Conservation (phyloP, 2,888 invertebrate genomes). For the Thymelicus lineola region DNA sequence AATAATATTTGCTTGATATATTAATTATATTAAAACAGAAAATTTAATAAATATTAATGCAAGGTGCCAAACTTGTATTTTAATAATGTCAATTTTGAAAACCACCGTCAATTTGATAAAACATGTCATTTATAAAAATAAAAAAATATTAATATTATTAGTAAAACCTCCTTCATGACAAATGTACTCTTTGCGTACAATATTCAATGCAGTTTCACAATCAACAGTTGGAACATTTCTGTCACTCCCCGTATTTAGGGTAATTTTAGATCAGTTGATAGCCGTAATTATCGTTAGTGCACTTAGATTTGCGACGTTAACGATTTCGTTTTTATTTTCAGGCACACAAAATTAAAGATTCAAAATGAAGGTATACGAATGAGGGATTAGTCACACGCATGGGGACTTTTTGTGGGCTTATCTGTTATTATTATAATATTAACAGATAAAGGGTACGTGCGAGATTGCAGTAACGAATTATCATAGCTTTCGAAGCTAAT, state of each 20-base stretch:
- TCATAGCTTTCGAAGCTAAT: conserved; percentile 46
- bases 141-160: background rate
- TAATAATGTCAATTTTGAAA: background rate
- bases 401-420: conserved; percentile 11
- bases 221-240: background rate
- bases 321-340: background rate
- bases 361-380: too few species aligned
- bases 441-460: conserved; percentile 65
- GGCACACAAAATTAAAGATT: too few species aligned
- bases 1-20: background rate
- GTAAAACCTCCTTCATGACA: background rate
- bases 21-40: background rate
- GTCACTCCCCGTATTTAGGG: background rate
- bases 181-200: too few species aligned
- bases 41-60: background rate
- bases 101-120: background rate
- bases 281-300: too few species aligned
- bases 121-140: background rate
- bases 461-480: conserved; percentile 53
- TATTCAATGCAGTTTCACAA: background rate
- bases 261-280: background rate
- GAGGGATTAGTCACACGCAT: background rate
- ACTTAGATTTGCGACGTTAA: too few species aligned
- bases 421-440: conserved; percentile 41
- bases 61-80: too few species aligned